Evolutionary conservation across 2,888 invertebrate species (phyloP).

Genomic region (Callimorpha dominula): DNA sequence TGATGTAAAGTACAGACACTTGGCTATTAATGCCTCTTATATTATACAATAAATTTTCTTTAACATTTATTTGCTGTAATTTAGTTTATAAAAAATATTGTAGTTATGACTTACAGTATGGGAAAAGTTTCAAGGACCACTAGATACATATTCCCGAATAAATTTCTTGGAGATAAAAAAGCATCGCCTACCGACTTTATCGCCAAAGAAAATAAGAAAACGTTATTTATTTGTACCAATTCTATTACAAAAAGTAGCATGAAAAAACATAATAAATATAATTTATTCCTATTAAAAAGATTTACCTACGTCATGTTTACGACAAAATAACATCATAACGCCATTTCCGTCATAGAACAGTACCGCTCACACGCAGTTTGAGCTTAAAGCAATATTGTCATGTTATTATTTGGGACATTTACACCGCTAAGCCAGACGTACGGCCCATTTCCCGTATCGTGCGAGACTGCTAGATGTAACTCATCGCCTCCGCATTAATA

Average conservation of each 20-base stretch:
- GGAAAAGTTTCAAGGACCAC: too few relatives aligned
- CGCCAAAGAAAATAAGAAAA: too few relatives aligned
- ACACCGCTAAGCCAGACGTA: conserved; percentile 82
- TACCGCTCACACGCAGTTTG: conserved; percentile 43
- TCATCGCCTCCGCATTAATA: conserved; percentile 77
- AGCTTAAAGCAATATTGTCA: conserved; percentile 70
- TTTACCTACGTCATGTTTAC: neutral
- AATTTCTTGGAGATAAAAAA: too few relatives aligned
- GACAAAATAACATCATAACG: conserved; percentile 17
- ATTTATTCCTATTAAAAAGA: neutral
- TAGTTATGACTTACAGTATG: too few relatives aligned
- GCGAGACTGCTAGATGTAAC: conserved; percentile 75
- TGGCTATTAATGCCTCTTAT: too few relatives aligned
- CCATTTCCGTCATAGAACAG: conserved; percentile 37
- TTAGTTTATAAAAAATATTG: too few relatives aligned
- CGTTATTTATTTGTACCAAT: too few relatives aligned
- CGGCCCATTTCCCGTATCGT: conserved; percentile 79
- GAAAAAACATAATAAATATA: neutral
- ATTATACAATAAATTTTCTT: too few relatives aligned
- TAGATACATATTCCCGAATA: too few relatives aligned
- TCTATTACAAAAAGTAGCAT: neutral
- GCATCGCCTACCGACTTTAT: too few relatives aligned
- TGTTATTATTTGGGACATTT: conserved; percentile 81
- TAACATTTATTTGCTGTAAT: too few relatives aligned
- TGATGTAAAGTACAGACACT: too few relatives aligned